These are phyloP conservation scores for Cryptocheilus praepositus DNA, from an alignment of 2,888 invertebrate species.

Conservation along the genomic window DNA sequence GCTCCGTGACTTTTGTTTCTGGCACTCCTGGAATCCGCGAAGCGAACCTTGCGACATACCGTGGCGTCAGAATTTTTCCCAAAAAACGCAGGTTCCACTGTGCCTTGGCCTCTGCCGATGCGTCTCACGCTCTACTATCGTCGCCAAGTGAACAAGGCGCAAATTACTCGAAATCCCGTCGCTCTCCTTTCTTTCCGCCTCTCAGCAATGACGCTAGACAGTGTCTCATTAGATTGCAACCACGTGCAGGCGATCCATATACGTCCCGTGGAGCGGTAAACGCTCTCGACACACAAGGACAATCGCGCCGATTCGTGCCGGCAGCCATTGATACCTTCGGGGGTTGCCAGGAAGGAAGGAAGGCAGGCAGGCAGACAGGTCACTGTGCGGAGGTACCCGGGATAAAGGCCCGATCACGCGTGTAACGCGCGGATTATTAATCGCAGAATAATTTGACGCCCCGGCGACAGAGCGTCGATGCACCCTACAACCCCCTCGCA, in stretches of 20 bases:
- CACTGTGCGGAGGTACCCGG: conserved; percentile 25
- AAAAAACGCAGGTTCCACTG: too few species aligned
- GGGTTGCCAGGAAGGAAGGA: conserved; percentile 50
- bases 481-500: conserved; percentile 28
- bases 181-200: too few species aligned
- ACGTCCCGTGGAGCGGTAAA: conserved; percentile 52
- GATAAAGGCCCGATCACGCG: conserved; percentile 70
- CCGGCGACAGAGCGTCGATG: conserved; percentile 51
- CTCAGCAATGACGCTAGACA: conserved; percentile 1
- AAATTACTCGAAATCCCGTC: neutral
- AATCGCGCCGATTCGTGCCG: conserved; percentile 48
- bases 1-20: too few species aligned
- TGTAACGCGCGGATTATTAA: conserved; percentile 73
- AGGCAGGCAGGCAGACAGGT: conserved; percentile 41
- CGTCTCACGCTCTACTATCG: too few species aligned
- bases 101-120: too few species aligned
- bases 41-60: too few species aligned
- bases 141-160: neutral
- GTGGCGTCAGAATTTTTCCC: too few species aligned
- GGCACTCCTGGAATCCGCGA: too few species aligned
- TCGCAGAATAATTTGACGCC: conserved; percentile 71
- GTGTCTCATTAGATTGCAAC: conserved; percentile 6
- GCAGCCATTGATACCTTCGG: conserved; percentile 54
- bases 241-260: conserved; percentile 14
- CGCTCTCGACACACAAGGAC: conserved; percentile 53